Evolutionary conservation across 2,797 vertebrate genomes (phyloP), one percentile per base, ranked within the genome.

Genomic region (Buceros bicornis): DNA sequence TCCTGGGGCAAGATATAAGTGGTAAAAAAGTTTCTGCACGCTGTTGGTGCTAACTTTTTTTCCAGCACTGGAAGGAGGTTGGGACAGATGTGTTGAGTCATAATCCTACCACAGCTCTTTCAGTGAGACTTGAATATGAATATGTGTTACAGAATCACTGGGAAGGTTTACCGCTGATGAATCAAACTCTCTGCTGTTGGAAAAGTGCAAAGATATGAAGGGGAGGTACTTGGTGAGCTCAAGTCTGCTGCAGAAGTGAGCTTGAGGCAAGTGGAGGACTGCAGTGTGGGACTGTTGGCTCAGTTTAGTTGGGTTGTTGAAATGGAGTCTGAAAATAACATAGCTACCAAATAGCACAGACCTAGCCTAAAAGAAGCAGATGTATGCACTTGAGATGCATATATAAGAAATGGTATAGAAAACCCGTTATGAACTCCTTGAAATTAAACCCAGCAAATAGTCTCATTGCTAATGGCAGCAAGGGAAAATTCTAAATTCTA

Each of bases 301-400:
- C 37, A 37, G 4, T 54, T 73, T 67, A 47, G 13, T 29, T 76
- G 64, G 16, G 35, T 81, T 70, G 21, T 60, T 81, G 53, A 42
- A 87, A 21, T 24, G 77, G 15, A 70, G 45, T 74, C 57, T 90
- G 69, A 81, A 95, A 93, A 90, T 88, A 90, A 65, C 42, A 16
- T 29, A 69, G 37, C 42, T 83, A 51, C 51, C 19, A 58, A 78
- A 66, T 28, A 74, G n/a, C 43, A 51, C 74, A 71, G 78, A 48
- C 13, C 45, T 57, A 35, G 61, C 31, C 77, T 83, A 42, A 78
- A 92, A 61, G 86, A 84, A 93, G 51, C 86, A 94, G 91, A 91
- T 96, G 85, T 72, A 42, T 57, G 37, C 89, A 64, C 89, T 95
- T 92, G 81, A 95, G 57, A 94, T 86, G 45, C 33, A 90, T 37